These are phyloP conservation scores for Drosophila maculinotata DNA, from an alignment of 2,888 invertebrate species.

Conservation along the genomic window DNA sequence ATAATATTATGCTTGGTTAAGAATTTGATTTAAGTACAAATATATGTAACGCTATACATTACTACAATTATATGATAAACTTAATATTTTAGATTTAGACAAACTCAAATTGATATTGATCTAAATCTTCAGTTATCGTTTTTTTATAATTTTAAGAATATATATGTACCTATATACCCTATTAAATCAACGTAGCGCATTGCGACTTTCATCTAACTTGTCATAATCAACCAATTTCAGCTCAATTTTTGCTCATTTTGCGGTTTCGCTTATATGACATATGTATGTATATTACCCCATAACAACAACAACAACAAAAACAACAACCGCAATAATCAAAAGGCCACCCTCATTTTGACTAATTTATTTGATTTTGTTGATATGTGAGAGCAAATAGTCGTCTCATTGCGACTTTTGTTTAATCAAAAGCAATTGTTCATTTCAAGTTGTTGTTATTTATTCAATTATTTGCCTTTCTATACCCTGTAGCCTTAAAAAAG, in stretches of 20 bases:
- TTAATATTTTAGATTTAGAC: no score
- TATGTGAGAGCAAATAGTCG: conserved; percentile 50
- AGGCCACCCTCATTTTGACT: conserved; percentile 77
- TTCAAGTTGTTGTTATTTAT: conserved; percentile 61
- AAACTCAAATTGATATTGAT: no score
- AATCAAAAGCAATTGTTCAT: conserved; percentile 82
- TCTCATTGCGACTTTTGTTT: conserved; percentile 77
- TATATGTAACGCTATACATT: background rate
- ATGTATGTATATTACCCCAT: conserved; percentile 27
- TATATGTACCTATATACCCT: background rate
- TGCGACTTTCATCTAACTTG: conserved; percentile 28
- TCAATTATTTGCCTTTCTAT: conserved; percentile 28
- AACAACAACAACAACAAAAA: conserved; percentile 20
- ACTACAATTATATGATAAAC: no score
- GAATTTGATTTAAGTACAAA: background rate
- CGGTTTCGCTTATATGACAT: conserved; percentile 31
- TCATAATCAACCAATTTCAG: conserved; percentile 33
- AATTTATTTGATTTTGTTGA: conserved; percentile 75
- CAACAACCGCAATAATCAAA: conserved; percentile 40
- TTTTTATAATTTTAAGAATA: no score
- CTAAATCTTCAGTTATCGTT: no score
- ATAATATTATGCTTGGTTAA: background rate
- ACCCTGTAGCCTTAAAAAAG: conserved; percentile 21
- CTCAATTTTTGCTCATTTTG: conserved; percentile 62
- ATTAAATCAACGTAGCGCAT: conserved; percentile 29